These are phyloP conservation scores for Falco rusticolus DNA, from an alignment of 2,797 vertebrate genomes.

Conservation along the genomic window DNA sequence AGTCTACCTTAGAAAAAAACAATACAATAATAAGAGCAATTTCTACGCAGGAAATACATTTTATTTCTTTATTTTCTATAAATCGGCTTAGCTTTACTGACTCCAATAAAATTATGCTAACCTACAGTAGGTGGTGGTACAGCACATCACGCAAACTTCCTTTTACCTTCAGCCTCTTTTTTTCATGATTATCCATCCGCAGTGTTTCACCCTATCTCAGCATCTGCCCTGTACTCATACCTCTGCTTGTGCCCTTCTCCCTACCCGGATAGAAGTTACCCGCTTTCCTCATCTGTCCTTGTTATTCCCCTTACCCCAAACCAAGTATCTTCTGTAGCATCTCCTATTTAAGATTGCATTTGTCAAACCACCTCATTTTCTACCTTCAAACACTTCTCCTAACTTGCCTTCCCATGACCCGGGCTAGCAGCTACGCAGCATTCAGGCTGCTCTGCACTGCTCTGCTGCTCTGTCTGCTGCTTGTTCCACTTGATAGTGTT, in stretches of 20 bases:
- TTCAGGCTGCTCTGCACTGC: background rate
- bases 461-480: background rate
- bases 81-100: background rate
- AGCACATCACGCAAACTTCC: background rate
- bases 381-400: background rate
- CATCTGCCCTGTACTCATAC: background rate
- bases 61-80: background rate
- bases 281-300: background rate
- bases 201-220: background rate
- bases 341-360: background rate
- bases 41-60: background rate
- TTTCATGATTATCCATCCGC: background rate
- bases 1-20: background rate
- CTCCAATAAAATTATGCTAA: background rate
- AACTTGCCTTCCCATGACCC: background rate
- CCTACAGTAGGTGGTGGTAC: background rate
- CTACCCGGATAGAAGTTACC: background rate
- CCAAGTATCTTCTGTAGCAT: background rate
- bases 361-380: background rate
- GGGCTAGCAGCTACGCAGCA: background rate
- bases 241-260: background rate
- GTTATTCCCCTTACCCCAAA: background rate
- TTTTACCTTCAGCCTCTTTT: background rate
- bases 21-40: background rate
- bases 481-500: background rate